A percentile compares a stretch with the other conserved stretches of the same genome.
Evolutionary conservation across 2,113 vertebrate genomes (phyloP).

Genomic region (Tympanuchus pallidicinctus): DNA sequence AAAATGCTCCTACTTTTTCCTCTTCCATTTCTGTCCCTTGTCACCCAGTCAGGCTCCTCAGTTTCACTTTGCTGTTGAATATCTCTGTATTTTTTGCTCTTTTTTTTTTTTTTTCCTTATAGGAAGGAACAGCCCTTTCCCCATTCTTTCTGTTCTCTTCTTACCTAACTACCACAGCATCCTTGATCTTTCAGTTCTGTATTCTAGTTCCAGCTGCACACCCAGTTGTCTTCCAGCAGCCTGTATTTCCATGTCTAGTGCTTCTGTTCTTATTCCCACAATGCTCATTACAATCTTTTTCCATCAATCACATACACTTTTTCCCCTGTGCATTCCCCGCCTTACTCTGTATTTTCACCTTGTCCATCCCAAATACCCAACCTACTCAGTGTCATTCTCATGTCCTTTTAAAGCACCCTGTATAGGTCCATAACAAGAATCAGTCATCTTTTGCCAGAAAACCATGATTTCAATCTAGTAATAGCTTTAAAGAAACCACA

Average conservation of each 20-base stretch:
- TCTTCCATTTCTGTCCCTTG: neutral
- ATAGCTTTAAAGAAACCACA: constrained; percentile 4
- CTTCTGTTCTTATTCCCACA: neutral
- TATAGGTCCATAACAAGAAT: neutral
- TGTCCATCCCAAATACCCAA: neutral
- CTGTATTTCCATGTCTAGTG: neutral
- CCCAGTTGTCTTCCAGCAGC: neutral
- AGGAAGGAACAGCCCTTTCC: neutral
- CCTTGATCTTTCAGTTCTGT: neutral
- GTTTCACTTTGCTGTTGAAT: neutral
- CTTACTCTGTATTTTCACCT: neutral
- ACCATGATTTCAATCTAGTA: neutral
- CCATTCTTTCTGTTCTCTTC: neutral
- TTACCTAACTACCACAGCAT: neutral
- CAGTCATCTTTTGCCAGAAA: neutral
- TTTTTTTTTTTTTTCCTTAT: neutral
- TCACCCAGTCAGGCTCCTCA: neutral
- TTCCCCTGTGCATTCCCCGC: neutral
- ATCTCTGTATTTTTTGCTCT: neutral
- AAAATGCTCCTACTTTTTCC: neutral
- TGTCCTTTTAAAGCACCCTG: neutral
- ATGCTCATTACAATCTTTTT: neutral
- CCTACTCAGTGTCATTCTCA: neutral
- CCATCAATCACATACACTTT: neutral
- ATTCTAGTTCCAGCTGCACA: neutral